These are phyloP conservation scores for Microvelia longipes DNA, from an alignment of 1,140 invertebrate species.

Conservation along the genomic window DNA sequence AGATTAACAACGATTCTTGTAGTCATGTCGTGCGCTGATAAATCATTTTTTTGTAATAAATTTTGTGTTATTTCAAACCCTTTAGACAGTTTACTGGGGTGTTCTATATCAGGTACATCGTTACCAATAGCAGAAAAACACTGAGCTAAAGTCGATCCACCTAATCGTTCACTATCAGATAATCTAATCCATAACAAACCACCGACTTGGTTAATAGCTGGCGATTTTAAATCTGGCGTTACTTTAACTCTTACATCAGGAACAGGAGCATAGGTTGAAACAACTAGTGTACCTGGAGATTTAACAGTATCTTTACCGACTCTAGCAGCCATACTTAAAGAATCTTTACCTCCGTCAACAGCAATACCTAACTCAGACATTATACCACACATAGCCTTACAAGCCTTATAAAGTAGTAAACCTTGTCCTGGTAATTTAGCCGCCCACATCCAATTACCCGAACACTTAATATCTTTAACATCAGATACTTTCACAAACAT, in stretches of 20 bases:
- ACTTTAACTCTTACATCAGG: slow-evolving; percentile 65
- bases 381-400: slow-evolving; percentile 68
- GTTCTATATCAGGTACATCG: slow-evolving; percentile 61
- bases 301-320: slow-evolving; percentile 59
- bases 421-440: slow-evolving; percentile 87
- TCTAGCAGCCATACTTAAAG: slow-evolving; percentile 88
- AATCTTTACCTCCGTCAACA: slow-evolving; percentile 95
- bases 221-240: slow-evolving; percentile 77
- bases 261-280: slow-evolving; percentile 89
- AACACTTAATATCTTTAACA: slow-evolving; percentile 85
- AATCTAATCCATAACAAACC: slow-evolving; percentile 53
- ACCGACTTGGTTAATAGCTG: slow-evolving; percentile 35
- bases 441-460: slow-evolving; percentile 99
- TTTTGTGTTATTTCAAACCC: slow-evolving; percentile 72
- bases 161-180: slow-evolving; percentile 50
- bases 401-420: slow-evolving; percentile 69
- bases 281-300: slow-evolving; percentile 77
- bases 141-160: slow-evolving; percentile 84
- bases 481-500: slow-evolving; percentile 79
- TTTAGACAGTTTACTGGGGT: slow-evolving; percentile 44
- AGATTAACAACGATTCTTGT: no score
- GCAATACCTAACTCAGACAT: slow-evolving; percentile 81
- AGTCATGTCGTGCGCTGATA: slow-evolving; percentile 92
- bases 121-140: slow-evolving; percentile 74
- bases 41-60: slow-evolving; percentile 54